A percentile compares a stretch with the other conserved stretches of the same genome.
These are phyloP conservation scores for Pristionchus fissidentatus DNA, from an alignment of 2,888 invertebrate genomes.

Conservation along the genomic window DNA sequence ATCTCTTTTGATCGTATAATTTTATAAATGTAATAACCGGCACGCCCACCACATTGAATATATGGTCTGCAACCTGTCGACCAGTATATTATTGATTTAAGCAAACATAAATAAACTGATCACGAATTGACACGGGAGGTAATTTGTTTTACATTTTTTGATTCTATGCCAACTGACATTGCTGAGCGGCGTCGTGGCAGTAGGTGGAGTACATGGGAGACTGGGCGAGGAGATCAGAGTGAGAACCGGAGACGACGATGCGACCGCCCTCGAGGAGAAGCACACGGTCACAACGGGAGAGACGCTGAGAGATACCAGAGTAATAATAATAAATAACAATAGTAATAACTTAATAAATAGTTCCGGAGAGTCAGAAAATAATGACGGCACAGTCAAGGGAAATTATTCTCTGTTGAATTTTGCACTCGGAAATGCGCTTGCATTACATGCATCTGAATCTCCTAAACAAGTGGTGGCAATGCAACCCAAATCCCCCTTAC, in stretches of 20 bases:
- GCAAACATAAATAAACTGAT: no score
- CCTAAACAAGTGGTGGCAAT: no score
- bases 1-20: no score
- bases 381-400: no score
- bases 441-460: no score
- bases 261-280: constrained; percentile 80
- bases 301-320: constrained; percentile 77
- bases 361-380: background rate
- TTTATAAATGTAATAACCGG: no score
- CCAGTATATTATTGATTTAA: no score
- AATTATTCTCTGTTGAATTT: no score
- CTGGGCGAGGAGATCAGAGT: constrained; percentile 77
- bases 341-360: background rate
- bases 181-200: constrained; percentile 47
- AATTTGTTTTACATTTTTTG: background rate
- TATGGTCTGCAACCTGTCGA: no score
- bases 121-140: background rate
- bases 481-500: background rate
- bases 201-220: constrained; percentile 52
- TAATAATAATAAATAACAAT: background rate
- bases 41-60: no score
- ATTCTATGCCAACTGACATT: constrained; percentile 2
- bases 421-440: no score
- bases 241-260: constrained; percentile 80
- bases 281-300: constrained; percentile 80